phyloP scores from a whole-genome alignment of 35 echinoderm and acorn worm genomes.

The Apostichopus parvimensis region DNA sequence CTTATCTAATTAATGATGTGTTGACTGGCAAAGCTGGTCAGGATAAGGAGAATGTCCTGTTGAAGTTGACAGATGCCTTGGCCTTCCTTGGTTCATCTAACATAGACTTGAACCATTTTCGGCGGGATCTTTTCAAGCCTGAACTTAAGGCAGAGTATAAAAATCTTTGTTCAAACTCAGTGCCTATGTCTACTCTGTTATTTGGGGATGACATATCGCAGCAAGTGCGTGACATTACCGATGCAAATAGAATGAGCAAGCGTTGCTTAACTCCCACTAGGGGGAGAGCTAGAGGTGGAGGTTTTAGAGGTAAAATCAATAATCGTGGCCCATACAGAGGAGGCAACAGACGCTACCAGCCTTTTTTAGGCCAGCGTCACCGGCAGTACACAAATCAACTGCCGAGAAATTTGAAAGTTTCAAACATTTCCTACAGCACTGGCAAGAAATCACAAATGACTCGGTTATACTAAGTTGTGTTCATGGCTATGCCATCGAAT shows the following conservation, averaged over 20 bases:
- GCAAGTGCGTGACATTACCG: conserved; percentile 31
- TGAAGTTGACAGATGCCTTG: background rate
- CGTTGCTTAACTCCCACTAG: background rate
- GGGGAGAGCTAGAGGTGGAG: background rate
- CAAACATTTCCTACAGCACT: too few species aligned
- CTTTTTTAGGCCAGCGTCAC: conserved; percentile 31
- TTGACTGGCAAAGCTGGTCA: background rate
- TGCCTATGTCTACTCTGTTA: conserved; percentile 30
- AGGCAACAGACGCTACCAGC: background rate
- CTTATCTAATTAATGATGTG: too few species aligned
- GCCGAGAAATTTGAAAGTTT: too few species aligned
- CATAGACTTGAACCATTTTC: conserved; percentile 13
- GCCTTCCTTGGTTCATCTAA: background rate
- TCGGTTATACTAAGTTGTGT: too few species aligned
- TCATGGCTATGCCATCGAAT: conserved; percentile 32
- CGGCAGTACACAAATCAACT: background rate
- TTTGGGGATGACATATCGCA: conserved; percentile 64
- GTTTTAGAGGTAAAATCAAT: background rate
- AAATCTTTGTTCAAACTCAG: conserved; percentile 17
- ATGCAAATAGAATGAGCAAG: conserved; percentile 43
- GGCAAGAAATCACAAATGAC: too few species aligned
- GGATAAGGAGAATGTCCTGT: background rate
- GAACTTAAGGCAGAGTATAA: conserved; percentile 49
- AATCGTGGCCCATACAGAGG: background rate
- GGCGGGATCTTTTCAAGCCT: conserved; percentile 20